A percentile compares a stretch with the other conserved stretches of the same genome.
Conservation (phyloP, 2,797 vertebrate genomes). For the Chelmon rostratus region DNA sequence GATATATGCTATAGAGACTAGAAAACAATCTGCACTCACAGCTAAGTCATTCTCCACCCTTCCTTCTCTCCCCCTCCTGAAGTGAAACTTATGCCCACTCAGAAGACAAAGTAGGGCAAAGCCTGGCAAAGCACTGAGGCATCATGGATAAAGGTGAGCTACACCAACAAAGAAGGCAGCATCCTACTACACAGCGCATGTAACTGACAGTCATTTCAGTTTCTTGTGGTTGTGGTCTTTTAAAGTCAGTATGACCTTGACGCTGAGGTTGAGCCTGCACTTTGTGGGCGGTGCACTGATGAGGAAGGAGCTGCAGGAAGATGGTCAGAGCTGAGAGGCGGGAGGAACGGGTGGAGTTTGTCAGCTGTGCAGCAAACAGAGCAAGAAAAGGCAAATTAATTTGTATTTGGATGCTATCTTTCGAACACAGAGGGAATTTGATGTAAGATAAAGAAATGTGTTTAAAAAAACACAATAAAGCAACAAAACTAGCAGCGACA, state of each 20-base stretch:
- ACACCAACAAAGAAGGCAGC: not conserved
- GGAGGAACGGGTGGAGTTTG: not conserved
- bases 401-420: not conserved
- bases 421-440: not conserved
- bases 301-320: not conserved
- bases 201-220: not conserved
- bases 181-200: not conserved
- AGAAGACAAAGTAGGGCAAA: slow-evolving; percentile 31
- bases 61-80: slow-evolving; percentile 3
- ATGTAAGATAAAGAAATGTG: not conserved
- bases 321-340: not conserved
- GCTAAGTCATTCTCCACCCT: slow-evolving; percentile 17
- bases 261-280: not conserved
- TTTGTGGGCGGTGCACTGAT: not conserved
- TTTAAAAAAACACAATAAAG: not conserved
- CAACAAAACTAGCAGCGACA: not conserved
- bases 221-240: not conserved
- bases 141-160: slow-evolving; percentile 15
- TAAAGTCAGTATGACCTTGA: slow-evolving; percentile 29
- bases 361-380: not conserved
- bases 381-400: not conserved
- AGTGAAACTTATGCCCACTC: slow-evolving; percentile 14
- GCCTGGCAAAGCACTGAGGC: slow-evolving; percentile 5
- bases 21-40: slow-evolving; percentile 10
- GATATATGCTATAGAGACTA: slow-evolving; percentile 1